phyloP scores from a whole-genome alignment of 2,113 vertebrate species.

The Pongo pygmaeus region DNA sequence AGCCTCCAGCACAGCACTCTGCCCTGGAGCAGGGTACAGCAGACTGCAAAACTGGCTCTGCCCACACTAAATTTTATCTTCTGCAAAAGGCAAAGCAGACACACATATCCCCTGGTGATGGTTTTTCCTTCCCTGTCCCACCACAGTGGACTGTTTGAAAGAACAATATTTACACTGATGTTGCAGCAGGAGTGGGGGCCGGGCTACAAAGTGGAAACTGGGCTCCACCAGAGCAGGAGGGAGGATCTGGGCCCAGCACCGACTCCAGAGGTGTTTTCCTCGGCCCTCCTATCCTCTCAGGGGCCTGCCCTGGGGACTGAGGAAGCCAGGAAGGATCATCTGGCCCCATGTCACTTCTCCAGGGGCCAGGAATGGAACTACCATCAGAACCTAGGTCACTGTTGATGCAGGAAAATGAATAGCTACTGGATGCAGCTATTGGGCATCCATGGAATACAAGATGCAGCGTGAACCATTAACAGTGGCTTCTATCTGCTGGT shows the following conservation, averaged over 20 bases:
- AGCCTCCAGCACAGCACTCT: background rate
- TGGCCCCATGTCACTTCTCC: background rate
- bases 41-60: background rate
- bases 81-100: background rate
- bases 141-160: background rate
- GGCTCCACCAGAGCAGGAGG: background rate
- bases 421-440: background rate
- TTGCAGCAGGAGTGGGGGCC: background rate
- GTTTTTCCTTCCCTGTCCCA: background rate
- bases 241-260: background rate
- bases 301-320: background rate
- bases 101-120: background rate
- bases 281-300: background rate
- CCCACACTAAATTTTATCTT: background rate
- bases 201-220: background rate
- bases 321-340: background rate
- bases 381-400: background rate
- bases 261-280: background rate
- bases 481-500: background rate
- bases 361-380: background rate
- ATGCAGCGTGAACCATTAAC: rapidly evolving
- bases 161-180: background rate
- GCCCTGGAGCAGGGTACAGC: background rate
- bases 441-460: rapidly evolving
- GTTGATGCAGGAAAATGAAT: background rate